Base-by-base conservation (phyloP, 2,888 invertebrate species). In the Didymodactylos carnosus region DNA sequence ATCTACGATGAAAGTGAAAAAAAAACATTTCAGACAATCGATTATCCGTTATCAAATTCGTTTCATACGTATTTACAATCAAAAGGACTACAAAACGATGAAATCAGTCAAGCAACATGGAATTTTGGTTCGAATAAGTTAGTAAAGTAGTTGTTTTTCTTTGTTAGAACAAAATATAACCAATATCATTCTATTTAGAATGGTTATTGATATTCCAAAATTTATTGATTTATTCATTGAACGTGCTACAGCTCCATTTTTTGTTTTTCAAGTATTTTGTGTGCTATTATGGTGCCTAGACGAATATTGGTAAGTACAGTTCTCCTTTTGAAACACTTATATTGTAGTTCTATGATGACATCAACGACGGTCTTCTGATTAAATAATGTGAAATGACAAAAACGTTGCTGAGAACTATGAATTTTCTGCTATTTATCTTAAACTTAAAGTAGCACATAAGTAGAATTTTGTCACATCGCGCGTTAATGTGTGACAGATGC, bases 181-280 rank as follows among this genome's bases (percentile, higher is more conserved):
- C 14, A 73, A 71, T 46, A 16, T 69, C 49, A 25, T 46, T 19
- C 35, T 69, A 69, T 73, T 2, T 62, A 72, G 69, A 72, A 85
- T 89, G 82, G 87, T 87, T 77, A 88, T 89, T 88, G 89, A 92
- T 75, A 91, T 98, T 25, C 98, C 98, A 1, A 92, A 94, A 83
- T 99, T 99, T 81, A 88, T 89, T 86, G 94, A 97, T 84, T 86
- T 99, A 25, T 98, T 99, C 82, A 90, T 90, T 79, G 98, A 99
- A 84, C 87, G 98, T 79, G 98, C 98, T 1, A 95, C 97, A 0
- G 97, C 98, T 0, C 98, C 98, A 3, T 99, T 99, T 84, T 99
- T 99, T 84, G 95, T 99, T 8, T 99, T 99, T 84, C 98, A 99
- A 89, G 92, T 98, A 75, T 97, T 99, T 83, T 98, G 97, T 81